Base-by-base conservation (phyloP, 2,888 invertebrate genomes). In the Zygothrica quintamaculata region DNA sequence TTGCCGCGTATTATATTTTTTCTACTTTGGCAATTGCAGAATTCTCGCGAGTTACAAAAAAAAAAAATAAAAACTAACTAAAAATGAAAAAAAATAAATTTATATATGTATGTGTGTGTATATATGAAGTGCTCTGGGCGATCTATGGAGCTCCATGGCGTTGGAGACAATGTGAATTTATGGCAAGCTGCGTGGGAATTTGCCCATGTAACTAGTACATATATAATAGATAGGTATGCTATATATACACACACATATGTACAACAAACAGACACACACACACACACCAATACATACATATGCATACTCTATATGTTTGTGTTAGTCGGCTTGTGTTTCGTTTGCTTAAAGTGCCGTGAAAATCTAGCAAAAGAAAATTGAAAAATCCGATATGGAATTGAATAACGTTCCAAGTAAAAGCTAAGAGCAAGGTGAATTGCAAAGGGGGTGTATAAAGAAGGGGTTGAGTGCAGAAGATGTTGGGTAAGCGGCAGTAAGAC, bases 51-150 rank as follows among this genome's bases (percentile, higher is more conserved):
- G 73, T 58, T 81, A 42, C 58, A 66, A 61, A 71, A 58, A 85
- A 79, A 79, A 76, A 73, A 72, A 74, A 22, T 46, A 59, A 66
- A 61, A 71, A n/a, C n/a, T n/a, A n/a, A n/a, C n/a, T n/a, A n/a
- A n/a, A n/a, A n/a, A n/a, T n/a, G n/a, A 58, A 85, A 79, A 79
- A 76, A 73, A 75, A 74, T 86, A 80, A n/a, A n/a, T n/a, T n/a
- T n/a, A n/a, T n/a, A n/a, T n/a, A n/a, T n/a, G n/a, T n/a, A n/a
- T n/a, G n/a, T n/a, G n/a, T n/a, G n/a, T n/a, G n/a, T n/a, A n/a
- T n/a, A 84, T 86, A 84, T 80, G 86, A 64, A 86, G 81, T 80
- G 62, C 86, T 85, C 76, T 40, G 69, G 65, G 79, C 79, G 79
- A 79, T 85, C 86, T 85, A 59, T 61, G 39, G 47, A 36, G 67